A percentile compares a stretch with the other conserved stretches of the same genome.
These are phyloP conservation scores for Pterocles orientalis DNA, from an alignment of 2,113 vertebrate genomes.

Conservation along the genomic window DNA sequence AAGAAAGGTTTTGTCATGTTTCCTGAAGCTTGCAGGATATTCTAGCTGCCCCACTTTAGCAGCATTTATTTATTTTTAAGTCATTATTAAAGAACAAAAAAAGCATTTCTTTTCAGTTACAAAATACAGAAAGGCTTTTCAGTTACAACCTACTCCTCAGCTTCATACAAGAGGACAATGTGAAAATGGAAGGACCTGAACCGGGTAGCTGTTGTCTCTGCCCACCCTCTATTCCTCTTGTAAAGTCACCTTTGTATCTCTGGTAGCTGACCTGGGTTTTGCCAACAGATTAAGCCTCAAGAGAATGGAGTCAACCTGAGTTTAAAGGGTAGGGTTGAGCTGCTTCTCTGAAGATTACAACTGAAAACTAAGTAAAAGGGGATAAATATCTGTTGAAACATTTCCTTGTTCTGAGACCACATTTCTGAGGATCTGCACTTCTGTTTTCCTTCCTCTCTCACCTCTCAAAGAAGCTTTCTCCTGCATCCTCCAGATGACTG, in stretches of 20 bases:
- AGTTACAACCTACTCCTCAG: background rate
- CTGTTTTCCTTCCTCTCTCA: background rate
- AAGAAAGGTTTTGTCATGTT: background rate
- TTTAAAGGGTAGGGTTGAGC: background rate
- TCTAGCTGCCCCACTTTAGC: background rate
- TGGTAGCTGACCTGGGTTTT: background rate
- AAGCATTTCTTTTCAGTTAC: background rate
- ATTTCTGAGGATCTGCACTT: background rate
- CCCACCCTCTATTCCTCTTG: background rate
- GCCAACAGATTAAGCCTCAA: background rate
- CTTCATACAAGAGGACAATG: background rate
- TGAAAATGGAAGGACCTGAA: background rate
- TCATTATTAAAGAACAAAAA: background rate
- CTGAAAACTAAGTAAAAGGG: background rate
- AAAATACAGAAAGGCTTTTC: background rate
- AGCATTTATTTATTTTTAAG: background rate
- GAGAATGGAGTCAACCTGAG: background rate
- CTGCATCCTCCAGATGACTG: background rate
- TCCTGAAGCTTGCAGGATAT: background rate
- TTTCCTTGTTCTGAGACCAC: background rate
- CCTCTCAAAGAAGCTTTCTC: background rate
- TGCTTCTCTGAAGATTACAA: background rate
- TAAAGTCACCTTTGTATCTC: background rate
- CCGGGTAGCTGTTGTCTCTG: background rate
- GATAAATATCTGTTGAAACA: background rate